These are phyloP conservation scores for Cancer borealis DNA, from an alignment of 2,888 invertebrate species.

Conservation along the genomic window DNA sequence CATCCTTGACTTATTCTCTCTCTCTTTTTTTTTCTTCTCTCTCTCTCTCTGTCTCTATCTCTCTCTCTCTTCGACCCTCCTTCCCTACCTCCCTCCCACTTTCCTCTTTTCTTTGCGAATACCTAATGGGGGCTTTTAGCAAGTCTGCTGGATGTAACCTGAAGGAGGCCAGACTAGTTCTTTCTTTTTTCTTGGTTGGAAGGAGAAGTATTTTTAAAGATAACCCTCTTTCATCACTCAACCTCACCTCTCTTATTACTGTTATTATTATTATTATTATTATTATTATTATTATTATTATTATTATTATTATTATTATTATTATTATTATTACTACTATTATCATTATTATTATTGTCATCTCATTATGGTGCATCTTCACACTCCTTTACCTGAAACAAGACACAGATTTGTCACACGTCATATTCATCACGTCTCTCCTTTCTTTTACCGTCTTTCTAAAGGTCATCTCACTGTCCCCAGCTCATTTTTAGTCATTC, in stretches of 20 bases:
- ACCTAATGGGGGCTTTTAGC: conserved; percentile 29
- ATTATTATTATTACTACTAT: too few species aligned
- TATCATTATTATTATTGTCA: too few species aligned
- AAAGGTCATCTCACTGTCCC: background rate
- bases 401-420: background rate
- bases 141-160: background rate
- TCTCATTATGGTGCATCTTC: background rate
- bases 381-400: background rate
- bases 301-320: too few species aligned
- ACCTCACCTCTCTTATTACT: background rate
- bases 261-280: background rate
- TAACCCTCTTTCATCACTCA: background rate
- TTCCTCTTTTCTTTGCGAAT: conserved; percentile 1
- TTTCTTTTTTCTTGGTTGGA: background rate
- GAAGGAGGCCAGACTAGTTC: background rate
- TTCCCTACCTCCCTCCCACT: background rate
- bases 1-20: background rate
- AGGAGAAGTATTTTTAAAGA: background rate
- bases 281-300: background rate
- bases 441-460: background rate
- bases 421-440: background rate
- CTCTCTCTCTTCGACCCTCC: background rate
- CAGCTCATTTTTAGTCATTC: background rate
- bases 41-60: conserved; percentile 13
- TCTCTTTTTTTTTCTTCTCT: background rate